Conservation (phyloP, 2,888 invertebrate genomes). For the Orthosia cruda region DNA sequence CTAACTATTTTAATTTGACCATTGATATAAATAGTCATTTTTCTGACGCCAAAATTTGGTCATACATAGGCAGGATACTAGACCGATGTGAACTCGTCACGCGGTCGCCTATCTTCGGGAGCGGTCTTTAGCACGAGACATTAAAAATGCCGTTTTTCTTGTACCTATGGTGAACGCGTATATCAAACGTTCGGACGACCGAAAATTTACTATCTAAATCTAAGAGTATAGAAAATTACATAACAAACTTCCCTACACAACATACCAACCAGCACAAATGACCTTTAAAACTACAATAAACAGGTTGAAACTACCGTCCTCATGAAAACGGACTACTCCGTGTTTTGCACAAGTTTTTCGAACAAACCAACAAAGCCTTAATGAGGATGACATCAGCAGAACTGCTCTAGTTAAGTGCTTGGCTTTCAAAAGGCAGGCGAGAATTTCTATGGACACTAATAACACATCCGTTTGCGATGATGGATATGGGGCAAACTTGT, state of each 20-base stretch:
- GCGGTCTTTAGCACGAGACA: too few species aligned
- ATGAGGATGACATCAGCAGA: slow-evolving; percentile 52
- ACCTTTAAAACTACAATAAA: slow-evolving; percentile 29
- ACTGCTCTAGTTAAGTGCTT: slow-evolving; percentile 37
- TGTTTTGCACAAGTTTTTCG: slow-evolving; percentile 22
- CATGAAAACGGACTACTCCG: slow-evolving; percentile 33
- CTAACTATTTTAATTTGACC: too few species aligned
- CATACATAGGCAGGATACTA: too few species aligned
- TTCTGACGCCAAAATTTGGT: too few species aligned
- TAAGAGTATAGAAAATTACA: background rate
- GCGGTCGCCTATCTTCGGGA: too few species aligned
- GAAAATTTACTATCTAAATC: too few species aligned
- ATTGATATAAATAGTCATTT: too few species aligned
- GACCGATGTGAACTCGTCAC: too few species aligned
- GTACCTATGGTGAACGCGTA: too few species aligned
- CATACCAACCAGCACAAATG: background rate
- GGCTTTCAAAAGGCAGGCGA: slow-evolving; percentile 33
- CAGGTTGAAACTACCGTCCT: slow-evolving; percentile 8
- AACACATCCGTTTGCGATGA: slow-evolving; percentile 9
- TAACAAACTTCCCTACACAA: too few species aligned
- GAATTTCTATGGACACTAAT: slow-evolving; percentile 28
- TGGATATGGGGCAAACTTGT: background rate
- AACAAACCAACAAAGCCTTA: slow-evolving; percentile 32
- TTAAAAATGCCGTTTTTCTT: too few species aligned
- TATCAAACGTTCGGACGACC: too few species aligned